Evolutionary conservation across 2,888 invertebrate species (phyloP), one percentile per base, ranked within the genome.

Genomic region (Branchellion lobata): DNA sequence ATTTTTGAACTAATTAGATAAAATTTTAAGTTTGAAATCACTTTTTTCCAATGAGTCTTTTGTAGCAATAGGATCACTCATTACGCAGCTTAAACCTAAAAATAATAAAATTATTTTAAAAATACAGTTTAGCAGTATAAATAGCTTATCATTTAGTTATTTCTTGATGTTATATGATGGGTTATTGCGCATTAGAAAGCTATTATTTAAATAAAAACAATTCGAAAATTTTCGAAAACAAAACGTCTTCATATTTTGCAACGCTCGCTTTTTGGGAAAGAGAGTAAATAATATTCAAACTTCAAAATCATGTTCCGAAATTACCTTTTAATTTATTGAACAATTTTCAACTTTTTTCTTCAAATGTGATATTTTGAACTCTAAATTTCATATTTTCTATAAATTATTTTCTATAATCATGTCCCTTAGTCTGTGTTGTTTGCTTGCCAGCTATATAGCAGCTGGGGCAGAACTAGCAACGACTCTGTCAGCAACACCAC

Each of bases 111-210:
- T 57, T 8, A 57, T 24, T 47, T 47, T 57, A 24, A 24, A 57
- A 57, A 5, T 57, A 24, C 21, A 57, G 5, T 57, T 57, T n/a
- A 14, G 5, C 5, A 3, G 5, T n/a, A n/a, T 57, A 57, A 24
- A 24, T 18, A 24, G n/a, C 3, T 57, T 57, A 57, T 57, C 61
- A 57, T 57, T 57, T 8, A 57, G 61, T 18, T 57, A 57, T 57
- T 57, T 57, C 61, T 57, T 57, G 61, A 57, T 57, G 61, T 57
- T 57, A 57, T 57, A 14, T 57, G n/a, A 57, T 57, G 61, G 24
- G 14, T 57, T 57, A 57, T 18, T 57, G 21, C n/a, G 21, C 61
- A 57, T 57, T 57, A 57, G 61, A 57, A 57, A 18, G 8, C 61
- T 47, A 8, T 47, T 47, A n/a, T 47, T 57, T 57, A n/a, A 57